Conservation (phyloP, 2,797 vertebrate species). For the Galagoides demidoff region DNA sequence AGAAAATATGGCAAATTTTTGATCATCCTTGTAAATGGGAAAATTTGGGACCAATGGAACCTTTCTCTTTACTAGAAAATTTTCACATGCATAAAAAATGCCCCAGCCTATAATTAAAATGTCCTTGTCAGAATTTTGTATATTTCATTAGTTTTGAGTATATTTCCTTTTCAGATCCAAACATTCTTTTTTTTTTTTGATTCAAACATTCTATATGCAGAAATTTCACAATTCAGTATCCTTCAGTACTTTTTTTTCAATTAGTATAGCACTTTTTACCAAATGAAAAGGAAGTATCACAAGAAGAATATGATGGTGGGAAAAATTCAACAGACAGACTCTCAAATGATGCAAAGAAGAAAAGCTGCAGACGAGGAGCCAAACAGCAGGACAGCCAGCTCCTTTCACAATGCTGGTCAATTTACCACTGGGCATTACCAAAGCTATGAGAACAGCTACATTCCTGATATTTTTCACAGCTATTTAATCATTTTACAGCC, state of each 20-base stretch:
- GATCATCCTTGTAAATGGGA: neutral
- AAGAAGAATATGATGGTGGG: neutral
- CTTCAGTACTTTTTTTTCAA: neutral
- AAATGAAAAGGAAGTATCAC: constrained; percentile 30
- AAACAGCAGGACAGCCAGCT: neutral
- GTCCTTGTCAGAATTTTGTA: neutral
- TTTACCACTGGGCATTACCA: neutral
- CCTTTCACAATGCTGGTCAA: neutral
- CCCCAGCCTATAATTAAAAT: neutral
- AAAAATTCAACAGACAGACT: constrained; percentile 1
- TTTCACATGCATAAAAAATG: constrained; percentile 20
- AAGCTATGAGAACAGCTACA: neutral
- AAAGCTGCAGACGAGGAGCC: neutral
- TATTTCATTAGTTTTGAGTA: neutral
- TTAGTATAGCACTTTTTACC: neutral
- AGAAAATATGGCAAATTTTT: neutral
- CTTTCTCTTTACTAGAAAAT: neutral
- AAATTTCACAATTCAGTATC: neutral
- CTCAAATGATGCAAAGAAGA: neutral
- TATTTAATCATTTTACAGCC: neutral
- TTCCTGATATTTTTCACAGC: neutral
- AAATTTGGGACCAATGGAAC: neutral
- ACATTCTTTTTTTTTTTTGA: no score
- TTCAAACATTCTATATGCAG: neutral
- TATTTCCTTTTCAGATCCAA: constrained; percentile 19